Conservation (phyloP, 2,888 invertebrate genomes). For the Petrophora chlorosata region DNA sequence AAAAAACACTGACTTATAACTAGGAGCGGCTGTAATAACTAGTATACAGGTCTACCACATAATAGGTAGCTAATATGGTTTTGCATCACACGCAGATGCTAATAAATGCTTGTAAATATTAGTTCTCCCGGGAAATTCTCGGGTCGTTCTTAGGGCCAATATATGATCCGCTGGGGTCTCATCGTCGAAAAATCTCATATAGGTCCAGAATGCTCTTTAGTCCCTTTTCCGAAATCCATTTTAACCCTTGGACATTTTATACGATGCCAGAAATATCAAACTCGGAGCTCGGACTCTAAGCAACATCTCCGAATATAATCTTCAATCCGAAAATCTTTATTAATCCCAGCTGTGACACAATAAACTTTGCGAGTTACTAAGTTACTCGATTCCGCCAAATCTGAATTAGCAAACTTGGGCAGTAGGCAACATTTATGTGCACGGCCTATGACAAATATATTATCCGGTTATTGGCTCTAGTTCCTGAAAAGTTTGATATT, state of each 20-base stretch:
- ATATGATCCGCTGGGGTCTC: background rate
- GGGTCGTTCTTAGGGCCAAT: background rate
- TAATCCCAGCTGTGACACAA: slow-evolving; percentile 42
- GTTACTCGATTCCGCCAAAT: slow-evolving; percentile 42
- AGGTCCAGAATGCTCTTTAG: too few species aligned
- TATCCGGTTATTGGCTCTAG: slow-evolving; percentile 14
- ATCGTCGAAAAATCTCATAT: background rate
- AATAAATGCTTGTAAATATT: background rate
- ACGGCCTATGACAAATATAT: slow-evolving; percentile 28
- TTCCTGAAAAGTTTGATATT: too few species aligned
- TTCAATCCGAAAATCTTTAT: slow-evolving; percentile 32
- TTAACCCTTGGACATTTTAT: too few species aligned
- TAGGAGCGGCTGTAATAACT: too few species aligned
- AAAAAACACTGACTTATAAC: too few species aligned
- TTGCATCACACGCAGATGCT: background rate
- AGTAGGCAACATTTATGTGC: slow-evolving; percentile 38
- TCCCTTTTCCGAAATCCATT: too few species aligned
- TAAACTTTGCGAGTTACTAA: slow-evolving; percentile 43
- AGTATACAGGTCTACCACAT: too few species aligned
- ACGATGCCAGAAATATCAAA: background rate
- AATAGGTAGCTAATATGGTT: too few species aligned
- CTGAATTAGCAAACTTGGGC: slow-evolving; percentile 39
- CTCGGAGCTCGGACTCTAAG: slow-evolving; percentile 8
- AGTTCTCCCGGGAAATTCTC: background rate
- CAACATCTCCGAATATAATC: slow-evolving; percentile 29